A percentile compares a stretch with the other conserved stretches of the same genome.
Evolutionary conservation across 23 tunicate genomes (phyloP).

Genomic region (Trididemnum nubilum): DNA sequence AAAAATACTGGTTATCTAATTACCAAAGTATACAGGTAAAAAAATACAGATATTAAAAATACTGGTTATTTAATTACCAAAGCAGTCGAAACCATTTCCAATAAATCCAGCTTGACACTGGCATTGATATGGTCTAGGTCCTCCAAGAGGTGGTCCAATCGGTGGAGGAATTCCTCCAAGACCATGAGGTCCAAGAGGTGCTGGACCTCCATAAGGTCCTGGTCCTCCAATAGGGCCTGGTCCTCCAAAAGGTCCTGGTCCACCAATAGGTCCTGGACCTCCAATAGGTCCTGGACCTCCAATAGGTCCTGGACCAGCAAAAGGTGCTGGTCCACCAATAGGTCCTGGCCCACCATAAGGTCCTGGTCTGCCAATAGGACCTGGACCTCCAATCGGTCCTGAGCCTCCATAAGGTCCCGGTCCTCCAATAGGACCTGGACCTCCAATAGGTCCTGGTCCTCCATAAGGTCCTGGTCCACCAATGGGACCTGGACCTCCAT

Average conservation of each 20-base stretch:
- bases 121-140: neutral
- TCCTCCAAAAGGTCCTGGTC: neutral
- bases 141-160: neutral
- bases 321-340: constrained; percentile 5
- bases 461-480: constrained; percentile 13
- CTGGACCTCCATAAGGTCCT: neutral
- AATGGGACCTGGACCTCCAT: neutral
- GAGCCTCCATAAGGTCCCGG: constrained; percentile 5
- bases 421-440: neutral
- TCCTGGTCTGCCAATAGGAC: neutral
- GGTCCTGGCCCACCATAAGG: neutral
- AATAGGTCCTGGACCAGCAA: no score
- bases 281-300: neutral
- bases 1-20: no score
- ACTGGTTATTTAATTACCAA: neutral
- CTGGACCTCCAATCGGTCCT: neutral
- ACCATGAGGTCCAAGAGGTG: neutral
- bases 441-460: neutral
- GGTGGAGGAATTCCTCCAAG: neutral
- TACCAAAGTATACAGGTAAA: no score
- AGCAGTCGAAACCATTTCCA: constrained; percentile 1
- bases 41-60: no score
- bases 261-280: constrained; percentile 16
- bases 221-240: neutral
- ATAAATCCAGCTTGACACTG: constrained; percentile 8